Conservation (phyloP, 2,888 invertebrate genomes). For the Perdita meconis region DNA sequence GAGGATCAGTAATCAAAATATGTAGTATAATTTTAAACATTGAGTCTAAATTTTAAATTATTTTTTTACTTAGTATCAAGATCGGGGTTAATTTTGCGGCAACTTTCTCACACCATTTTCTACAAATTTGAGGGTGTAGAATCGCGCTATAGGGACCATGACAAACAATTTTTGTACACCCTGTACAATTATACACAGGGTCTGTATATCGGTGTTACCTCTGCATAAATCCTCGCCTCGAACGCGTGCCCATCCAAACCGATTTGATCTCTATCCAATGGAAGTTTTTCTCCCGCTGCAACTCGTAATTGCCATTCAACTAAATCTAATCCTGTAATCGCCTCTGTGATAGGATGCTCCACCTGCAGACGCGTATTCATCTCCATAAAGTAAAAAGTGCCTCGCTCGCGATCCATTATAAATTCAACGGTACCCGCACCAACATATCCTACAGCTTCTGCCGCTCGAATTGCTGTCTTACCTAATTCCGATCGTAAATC, state of each 20-base stretch:
- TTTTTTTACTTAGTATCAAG: too few species aligned
- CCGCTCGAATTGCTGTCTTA: slow-evolving; percentile 96
- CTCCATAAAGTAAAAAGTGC: slow-evolving; percentile 99
- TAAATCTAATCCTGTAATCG: slow-evolving; percentile 97
- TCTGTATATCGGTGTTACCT: too few species aligned
- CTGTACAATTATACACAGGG: too few species aligned
- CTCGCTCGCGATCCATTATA: slow-evolving; percentile 93
- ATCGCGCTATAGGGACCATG: too few species aligned
- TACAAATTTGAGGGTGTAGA: too few species aligned
- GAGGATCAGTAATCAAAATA: too few species aligned
- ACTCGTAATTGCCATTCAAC: slow-evolving; percentile 99
- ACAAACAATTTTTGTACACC: too few species aligned
- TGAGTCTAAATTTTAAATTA: too few species aligned
- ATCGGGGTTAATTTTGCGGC: too few species aligned
- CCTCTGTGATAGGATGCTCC: slow-evolving; percentile 98
- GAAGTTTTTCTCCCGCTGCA: slow-evolving; percentile 94
- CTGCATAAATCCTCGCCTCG: slow-evolving; percentile 98
- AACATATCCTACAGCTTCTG: slow-evolving; percentile 97
- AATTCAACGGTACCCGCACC: slow-evolving; percentile 99
- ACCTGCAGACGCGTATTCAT: slow-evolving; percentile 99
- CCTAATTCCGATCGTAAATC: slow-evolving; percentile 92
- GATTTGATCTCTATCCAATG: slow-evolving; percentile 92
- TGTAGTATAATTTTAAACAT: too few species aligned
- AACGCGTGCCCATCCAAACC: slow-evolving; percentile 94
- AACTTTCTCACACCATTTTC: too few species aligned